phyloP scores from a whole-genome alignment of 2,113 vertebrate genomes.

The Cyprinus carpio region DNA sequence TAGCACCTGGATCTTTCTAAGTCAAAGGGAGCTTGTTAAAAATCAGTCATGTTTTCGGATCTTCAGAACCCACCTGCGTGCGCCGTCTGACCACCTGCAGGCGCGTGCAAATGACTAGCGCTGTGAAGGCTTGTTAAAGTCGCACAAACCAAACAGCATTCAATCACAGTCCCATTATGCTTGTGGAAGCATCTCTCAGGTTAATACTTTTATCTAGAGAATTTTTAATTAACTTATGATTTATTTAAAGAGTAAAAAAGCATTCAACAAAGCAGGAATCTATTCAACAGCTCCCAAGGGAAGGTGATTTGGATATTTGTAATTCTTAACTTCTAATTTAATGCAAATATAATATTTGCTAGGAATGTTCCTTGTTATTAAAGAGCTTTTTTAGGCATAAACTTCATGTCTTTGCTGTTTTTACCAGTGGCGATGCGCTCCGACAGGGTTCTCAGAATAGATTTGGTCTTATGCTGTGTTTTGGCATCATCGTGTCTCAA shows the following conservation, averaged over 20 bases:
- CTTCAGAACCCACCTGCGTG: conserved; percentile 3
- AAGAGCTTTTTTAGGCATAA: background rate
- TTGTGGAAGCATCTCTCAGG: conserved; percentile 10
- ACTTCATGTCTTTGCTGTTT: background rate
- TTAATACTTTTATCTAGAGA: conserved; percentile 11
- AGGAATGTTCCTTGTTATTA: background rate
- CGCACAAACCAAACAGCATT: conserved; percentile 7
- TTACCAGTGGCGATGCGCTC: too few species aligned
- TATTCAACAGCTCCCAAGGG: conserved; percentile 4
- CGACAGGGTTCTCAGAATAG: background rate
- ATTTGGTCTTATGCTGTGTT: background rate
- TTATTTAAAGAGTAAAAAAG: conserved; percentile 18
- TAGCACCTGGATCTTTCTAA: background rate
- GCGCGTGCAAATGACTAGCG: background rate
- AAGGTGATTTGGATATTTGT: background rate
- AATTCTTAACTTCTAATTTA: background rate
- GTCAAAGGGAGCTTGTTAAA: conserved; percentile 11
- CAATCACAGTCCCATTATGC: conserved; percentile 4
- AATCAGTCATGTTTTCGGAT: conserved; percentile 15
- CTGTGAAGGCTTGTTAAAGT: conserved; percentile 4
- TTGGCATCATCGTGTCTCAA: background rate
- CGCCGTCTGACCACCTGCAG: conserved; percentile 15
- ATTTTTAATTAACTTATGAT: conserved; percentile 20
- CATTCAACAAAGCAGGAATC: background rate
- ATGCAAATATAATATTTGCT: background rate